Conservation (phyloP, 2,797 vertebrate genomes). For the Sphenodon punctatus region DNA sequence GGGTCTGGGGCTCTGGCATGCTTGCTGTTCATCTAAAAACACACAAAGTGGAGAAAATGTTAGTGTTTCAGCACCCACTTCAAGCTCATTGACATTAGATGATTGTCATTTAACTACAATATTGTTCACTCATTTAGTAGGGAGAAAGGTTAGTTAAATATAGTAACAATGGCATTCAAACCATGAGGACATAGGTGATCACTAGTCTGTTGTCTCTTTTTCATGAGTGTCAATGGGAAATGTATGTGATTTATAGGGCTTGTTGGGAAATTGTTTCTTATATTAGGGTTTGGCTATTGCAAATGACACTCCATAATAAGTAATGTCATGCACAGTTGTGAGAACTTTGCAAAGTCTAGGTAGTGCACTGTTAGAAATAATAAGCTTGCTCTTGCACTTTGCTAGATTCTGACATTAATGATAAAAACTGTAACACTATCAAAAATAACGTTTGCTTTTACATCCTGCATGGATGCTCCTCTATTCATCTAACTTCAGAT, state of each 20-base stretch:
- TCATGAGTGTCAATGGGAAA: too few relatives aligned
- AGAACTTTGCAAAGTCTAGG: background rate
- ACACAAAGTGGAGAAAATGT: fast-evolving
- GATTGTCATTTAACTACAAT: fast-evolving
- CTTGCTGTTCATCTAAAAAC: too few relatives aligned
- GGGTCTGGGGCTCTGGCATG: too few relatives aligned
- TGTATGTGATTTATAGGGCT: too few relatives aligned
- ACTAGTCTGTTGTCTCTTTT: background rate
- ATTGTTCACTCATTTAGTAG: background rate
- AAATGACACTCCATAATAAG: fast-evolving
- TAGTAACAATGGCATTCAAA: background rate
- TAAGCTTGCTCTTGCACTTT: background rate
- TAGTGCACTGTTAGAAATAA: background rate
- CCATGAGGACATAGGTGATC: background rate
- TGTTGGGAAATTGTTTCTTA: too few relatives aligned
- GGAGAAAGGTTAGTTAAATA: background rate
- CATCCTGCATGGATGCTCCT: too few relatives aligned
- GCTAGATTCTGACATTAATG: background rate
- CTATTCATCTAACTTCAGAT: background rate
- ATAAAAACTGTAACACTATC: background rate
- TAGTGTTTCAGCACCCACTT: too few relatives aligned
- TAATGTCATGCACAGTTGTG: fast-evolving
- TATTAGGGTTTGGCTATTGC: fast-evolving
- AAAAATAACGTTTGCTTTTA: background rate
- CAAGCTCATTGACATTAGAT: too few relatives aligned